These are phyloP conservation scores for Chironomus riparius DNA, from an alignment of 2,888 invertebrate genomes.

Conservation along the genomic window DNA sequence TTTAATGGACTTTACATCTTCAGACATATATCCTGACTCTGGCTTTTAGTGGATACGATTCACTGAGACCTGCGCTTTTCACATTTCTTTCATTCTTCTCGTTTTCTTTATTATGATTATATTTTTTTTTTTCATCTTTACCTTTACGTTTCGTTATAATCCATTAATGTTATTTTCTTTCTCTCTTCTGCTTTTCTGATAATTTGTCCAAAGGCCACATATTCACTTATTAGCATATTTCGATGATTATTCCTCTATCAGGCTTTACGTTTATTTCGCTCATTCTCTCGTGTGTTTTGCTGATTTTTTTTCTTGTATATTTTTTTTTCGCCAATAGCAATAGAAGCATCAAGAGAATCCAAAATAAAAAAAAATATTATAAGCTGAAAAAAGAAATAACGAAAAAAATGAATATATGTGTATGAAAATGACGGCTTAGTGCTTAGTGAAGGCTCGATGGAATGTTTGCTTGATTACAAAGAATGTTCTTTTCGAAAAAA, in stretches of 20 bases:
- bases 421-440: conserved; percentile 5
- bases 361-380: neutral
- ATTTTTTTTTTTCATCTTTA: neutral
- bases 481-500: conserved; percentile 5
- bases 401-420: neutral
- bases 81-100: neutral
- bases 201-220: conserved; percentile 7
- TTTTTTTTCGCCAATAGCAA: conserved; percentile 19
- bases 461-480: conserved; percentile 12
- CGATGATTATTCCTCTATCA: conserved; percentile 12
- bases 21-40: neutral
- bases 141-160: neutral
- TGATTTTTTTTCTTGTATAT: neutral
- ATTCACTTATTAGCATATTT: conserved; percentile 21
- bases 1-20: neutral
- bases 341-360: neutral
- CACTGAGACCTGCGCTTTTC: neutral
- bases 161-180: conserved; percentile 1
- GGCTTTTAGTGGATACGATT: neutral
- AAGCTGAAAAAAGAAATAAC: neutral
- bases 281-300: neutral
- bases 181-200: neutral
- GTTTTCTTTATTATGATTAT: neutral
- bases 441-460: neutral
- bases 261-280: neutral